phyloP scores from a whole-genome alignment of 2,113 vertebrate species.

The Colaptes auratus region DNA sequence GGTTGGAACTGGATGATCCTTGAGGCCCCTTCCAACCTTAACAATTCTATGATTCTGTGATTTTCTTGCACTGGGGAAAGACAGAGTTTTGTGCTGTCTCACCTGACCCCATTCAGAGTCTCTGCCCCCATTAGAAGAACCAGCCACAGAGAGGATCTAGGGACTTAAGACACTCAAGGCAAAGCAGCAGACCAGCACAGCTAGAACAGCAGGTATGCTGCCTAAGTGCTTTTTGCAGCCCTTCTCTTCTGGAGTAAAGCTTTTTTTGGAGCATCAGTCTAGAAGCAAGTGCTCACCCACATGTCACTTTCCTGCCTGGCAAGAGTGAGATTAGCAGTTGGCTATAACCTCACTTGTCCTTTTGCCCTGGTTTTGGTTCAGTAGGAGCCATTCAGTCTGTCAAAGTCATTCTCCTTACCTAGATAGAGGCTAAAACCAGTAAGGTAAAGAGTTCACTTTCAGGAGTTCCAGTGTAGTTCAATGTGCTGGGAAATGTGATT shows the following conservation, averaged over 20 bases:
- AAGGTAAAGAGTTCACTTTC: neutral
- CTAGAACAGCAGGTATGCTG: neutral
- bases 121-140: neutral
- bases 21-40: too few species aligned
- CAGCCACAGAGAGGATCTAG: neutral
- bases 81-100: neutral
- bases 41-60: too few species aligned
- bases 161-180: neutral
- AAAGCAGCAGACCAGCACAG: neutral
- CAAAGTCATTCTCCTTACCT: neutral
- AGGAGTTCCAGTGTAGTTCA: neutral
- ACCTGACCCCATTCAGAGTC: neutral
- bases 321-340: neutral
- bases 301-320: neutral
- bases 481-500: too few species aligned
- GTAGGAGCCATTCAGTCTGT: neutral
- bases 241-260: neutral
- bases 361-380: neutral
- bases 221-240: neutral
- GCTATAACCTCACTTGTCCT: rapidly evolving
- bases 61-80: neutral
- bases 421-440: neutral
- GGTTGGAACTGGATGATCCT: too few species aligned
- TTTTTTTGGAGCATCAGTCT: neutral
- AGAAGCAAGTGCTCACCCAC: neutral